Evolutionary conservation across 2,888 invertebrate species (phyloP).

Genomic region (Xanthorhoe designata): DNA sequence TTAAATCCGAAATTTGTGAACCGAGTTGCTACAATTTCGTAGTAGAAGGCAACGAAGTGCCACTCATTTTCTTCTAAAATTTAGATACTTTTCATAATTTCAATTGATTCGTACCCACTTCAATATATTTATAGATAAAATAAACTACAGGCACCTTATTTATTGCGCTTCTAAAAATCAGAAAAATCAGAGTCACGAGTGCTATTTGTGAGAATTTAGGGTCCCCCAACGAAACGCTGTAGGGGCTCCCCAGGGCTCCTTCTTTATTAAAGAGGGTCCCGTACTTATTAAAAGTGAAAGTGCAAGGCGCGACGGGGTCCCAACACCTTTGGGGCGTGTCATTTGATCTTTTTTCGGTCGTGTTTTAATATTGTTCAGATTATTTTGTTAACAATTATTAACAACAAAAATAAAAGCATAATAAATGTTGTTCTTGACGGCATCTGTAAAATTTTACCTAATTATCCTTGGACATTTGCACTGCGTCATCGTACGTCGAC

Average conservation of each 20-base stretch:
- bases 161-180: slow-evolving; percentile 47
- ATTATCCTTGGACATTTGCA: too few relatives aligned
- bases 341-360: slow-evolving; percentile 54
- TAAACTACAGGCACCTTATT: not conserved
- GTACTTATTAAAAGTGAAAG: slow-evolving; percentile 75
- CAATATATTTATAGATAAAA: not conserved
- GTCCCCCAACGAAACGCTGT: slow-evolving; percentile 61
- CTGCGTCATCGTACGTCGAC: too few relatives aligned
- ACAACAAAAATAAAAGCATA: not conserved
- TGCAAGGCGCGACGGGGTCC: slow-evolving; percentile 59
- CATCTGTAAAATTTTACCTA: too few relatives aligned
- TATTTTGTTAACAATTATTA: not conserved
- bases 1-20: too few relatives aligned
- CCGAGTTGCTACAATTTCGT: too few relatives aligned
- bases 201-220: slow-evolving; percentile 61
- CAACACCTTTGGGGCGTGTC: slow-evolving; percentile 69
- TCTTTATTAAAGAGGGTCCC: slow-evolving; percentile 79
- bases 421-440: too few relatives aligned
- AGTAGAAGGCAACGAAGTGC: too few relatives aligned
- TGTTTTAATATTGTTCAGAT: slow-evolving; percentile 33
- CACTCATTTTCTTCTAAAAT: too few relatives aligned
- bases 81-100: too few relatives aligned
- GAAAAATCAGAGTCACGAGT: slow-evolving; percentile 71
- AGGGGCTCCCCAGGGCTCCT: slow-evolving; percentile 67
- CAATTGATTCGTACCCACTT: not conserved